Base-by-base conservation (phyloP, 2,113 vertebrate species). In the Siniperca chuatsi region DNA sequence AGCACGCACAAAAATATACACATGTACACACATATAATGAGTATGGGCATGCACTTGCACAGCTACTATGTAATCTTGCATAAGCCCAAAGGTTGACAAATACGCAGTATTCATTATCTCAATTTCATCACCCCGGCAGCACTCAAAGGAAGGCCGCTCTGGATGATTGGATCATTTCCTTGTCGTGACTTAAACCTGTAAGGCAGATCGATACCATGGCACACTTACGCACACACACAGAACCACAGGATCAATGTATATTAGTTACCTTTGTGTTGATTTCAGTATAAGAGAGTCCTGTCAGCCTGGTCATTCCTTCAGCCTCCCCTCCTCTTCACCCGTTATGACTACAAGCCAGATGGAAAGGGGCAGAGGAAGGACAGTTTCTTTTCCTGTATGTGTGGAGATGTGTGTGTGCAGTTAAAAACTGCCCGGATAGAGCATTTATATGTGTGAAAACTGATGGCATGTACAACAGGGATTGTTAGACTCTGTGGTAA, bases 111-210 rank as follows among this genome's bases (percentile, higher is more conserved):
- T 83, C 60, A 78, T 92, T 85, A 89, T 88, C 29, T 85, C 77
- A 75, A 79, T 89, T 84, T 84, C 82, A 69, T 90, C 68, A 62
- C 57, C 64, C 42, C n/a, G 0, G 69, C 61, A 70, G 75, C 57
- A 40, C 82, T 83, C 70, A 80, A 55, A 81, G 21, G 42, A 82
- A 83, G 81, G 60, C 79, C 5, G 64, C 85, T 84, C 82, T 37
- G 11, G 23, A 67, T 89, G 90, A 93, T 92, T 92, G 88, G 90
- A 91, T 91, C 70, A 86, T 93, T 93, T 93, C 83, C 89, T 90
- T 80, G 81, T 89, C 52, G 73, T 71, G 87, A 84, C 87, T 93
- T 89, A 75, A 89, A 87, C 84, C 88, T 76, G 52, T 71, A 11
- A 83, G 79, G 57, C 54, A 70, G 69, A 94, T 94, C 92, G 3